These are phyloP conservation scores for Varanus salvator DNA, from an alignment of 2,113 vertebrate species.

Conservation along the genomic window DNA sequence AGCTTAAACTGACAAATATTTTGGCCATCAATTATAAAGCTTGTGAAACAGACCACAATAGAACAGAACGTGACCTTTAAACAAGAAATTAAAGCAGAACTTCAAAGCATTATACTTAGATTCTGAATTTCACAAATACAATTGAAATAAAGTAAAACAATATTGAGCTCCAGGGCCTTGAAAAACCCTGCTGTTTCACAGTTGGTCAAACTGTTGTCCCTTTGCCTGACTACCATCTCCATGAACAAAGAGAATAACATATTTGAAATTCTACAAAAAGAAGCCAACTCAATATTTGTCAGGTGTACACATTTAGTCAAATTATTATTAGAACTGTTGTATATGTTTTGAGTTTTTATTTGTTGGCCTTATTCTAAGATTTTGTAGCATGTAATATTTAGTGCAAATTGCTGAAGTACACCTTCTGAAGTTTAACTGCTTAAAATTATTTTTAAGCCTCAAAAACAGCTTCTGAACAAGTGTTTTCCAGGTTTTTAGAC, in stretches of 20 bases:
- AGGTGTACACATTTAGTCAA: background rate
- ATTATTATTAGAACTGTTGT: background rate
- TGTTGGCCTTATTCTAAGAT: background rate
- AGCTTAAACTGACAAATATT: background rate
- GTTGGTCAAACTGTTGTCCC: background rate
- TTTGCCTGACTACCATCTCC: background rate
- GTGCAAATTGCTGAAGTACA: background rate
- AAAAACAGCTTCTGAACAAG: constrained; percentile 20
- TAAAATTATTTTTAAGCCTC: background rate
- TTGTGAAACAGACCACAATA: background rate
- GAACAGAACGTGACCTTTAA: background rate
- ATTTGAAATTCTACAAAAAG: background rate
- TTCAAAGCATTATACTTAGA: background rate
- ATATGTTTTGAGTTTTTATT: background rate
- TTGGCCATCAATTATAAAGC: background rate
- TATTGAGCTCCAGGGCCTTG: background rate
- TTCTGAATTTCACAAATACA: background rate
- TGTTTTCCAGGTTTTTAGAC: constrained; percentile 18
- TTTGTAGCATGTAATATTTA: background rate
- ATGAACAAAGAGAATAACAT: too few species aligned
- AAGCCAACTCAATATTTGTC: background rate
- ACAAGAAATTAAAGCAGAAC: background rate
- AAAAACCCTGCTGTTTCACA: background rate
- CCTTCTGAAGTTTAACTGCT: background rate
- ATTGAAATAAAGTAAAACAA: too few species aligned